Base-by-base conservation (phyloP, 2,888 invertebrate genomes). In the Penaeus monodon region DNA sequence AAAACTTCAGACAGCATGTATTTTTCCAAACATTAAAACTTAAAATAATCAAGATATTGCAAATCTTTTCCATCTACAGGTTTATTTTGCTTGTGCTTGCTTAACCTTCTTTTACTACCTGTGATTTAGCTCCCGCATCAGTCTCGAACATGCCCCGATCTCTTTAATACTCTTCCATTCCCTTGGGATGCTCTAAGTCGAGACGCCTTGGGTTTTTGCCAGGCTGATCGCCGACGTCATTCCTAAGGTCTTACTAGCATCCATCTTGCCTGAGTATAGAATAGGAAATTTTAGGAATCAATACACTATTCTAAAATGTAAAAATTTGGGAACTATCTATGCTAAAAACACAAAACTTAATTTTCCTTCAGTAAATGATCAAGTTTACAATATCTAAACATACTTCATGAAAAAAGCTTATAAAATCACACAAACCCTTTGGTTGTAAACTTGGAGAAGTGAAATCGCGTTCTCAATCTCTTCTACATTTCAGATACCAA, bases 211-310 rank as follows among this genome's bases (percentile, higher is more conserved):
- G 97, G 97, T 89, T 94, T n/a, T 95, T 89, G 97, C 97, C 92
- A 96, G 94, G 91, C 97, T 98, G 90, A 99, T 98, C 88, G 98
- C 98, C 38, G 98, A 97, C 14, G 98, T 98, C 95, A 99, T 97
- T 85, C 98, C 98, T 64, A 92, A 82, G 49, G 89, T 90, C 73
- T 91, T 88, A 70, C 76, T 85, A 78, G 87, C 66, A 27, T 90
- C 90, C 89, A 89, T 86, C 14, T 80, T 89, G 78, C 64, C 70
- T 80, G n/a, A 27, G 44, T 33, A 77, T n/a, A 70, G 22, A 68
- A 77, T 12, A 27, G 14, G 12, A 80, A 17, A 66, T 33, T 38
- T 57, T 57, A 57, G 57, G 14, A 57, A 3, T 57, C 57, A 57
- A 17, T 57, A 57, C 10, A 17, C 57, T 17, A 57, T 20, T 20